Base-by-base conservation (phyloP, 1,140 invertebrate genomes). In the Drosophila gunungcola region DNA sequence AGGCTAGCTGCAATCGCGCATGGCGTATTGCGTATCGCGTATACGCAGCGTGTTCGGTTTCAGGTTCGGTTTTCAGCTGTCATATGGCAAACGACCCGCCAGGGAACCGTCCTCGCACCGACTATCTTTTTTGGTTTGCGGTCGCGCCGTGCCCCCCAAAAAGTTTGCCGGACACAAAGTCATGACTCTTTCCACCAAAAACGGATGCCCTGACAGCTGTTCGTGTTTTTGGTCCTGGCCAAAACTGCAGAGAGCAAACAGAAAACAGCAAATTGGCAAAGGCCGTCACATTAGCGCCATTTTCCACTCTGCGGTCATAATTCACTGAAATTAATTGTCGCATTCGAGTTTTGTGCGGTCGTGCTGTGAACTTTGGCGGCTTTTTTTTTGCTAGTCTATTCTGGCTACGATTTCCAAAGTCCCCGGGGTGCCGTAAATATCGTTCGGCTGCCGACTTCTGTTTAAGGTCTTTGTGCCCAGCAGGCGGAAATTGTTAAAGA, bases 271-370 rank as follows among this genome's bases (percentile, higher is more conserved):
- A 68, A 68, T 75, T 74, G 75, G 70, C 68, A 72, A 69, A 56
- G 72, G 64, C 57, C 84, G 75, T 84, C 83, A 67, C 84, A 88
- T 88, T 88, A 88, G 84, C 76, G 64, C 56, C 72, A 78, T 70
- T 89, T 84, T 84, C 27, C 73, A 77, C 83, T 73, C 56, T 78
- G 84, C 63, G 83, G 80, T 84, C 84, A 88, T 88, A 88, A 88
- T 88, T 88, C 83, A 88, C 84, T 67, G 52, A 84, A 88, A 88
- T 89, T 89, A 88, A 88, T 88, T 88, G 84, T 88, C 80, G 75
- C 79, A 83, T 70, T 86, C 75, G 64, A 72, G 67, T 64, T 75
- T 62, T 62, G 36, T 68, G 76, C 32, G 60, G 61, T 49, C 70
- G 39, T 43, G 11, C 34, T 69, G n/a, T 48, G 36, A 69, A 48